These are phyloP conservation scores for Dioctria rufipes DNA, from an alignment of 2,888 invertebrate species.

Conservation along the genomic window DNA sequence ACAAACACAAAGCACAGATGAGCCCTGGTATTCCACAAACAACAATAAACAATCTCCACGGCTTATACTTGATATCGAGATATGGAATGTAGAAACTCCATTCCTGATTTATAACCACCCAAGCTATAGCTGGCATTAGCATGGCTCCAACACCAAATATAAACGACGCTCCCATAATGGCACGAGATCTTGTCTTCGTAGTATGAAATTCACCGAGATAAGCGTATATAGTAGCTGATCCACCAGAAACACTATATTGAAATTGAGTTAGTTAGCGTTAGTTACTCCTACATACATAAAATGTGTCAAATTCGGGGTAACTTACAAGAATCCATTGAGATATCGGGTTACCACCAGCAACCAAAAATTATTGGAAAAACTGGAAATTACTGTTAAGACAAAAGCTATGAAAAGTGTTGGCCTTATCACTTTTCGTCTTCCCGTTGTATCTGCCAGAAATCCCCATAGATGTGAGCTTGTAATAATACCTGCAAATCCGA, in stretches of 20 bases:
- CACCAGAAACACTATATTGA: conserved; percentile 68
- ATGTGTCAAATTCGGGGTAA: conserved; percentile 45
- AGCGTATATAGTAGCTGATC: conserved; percentile 73
- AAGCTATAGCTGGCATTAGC: conserved; percentile 67
- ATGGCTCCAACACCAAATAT: conserved; percentile 68
- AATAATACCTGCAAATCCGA: conserved; percentile 72
- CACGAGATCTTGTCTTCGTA: conserved; percentile 70
- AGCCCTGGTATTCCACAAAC: conserved; percentile 67
- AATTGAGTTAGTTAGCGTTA: not conserved
- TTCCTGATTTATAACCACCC: conserved; percentile 67
- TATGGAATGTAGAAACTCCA: conserved; percentile 65
- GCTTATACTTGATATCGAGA: conserved; percentile 65
- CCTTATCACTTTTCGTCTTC: conserved; percentile 72
- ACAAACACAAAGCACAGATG: conserved; percentile 64
- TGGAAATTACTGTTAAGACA: conserved; percentile 71
- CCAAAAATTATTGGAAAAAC: conserved; percentile 72
- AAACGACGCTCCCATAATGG: conserved; percentile 67
- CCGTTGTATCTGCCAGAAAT: conserved; percentile 73
- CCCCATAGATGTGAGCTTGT: conserved; percentile 75
- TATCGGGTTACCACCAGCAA: conserved; percentile 72
- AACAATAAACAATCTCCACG: conserved; percentile 68
- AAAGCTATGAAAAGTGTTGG: conserved; percentile 72
- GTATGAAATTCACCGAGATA: conserved; percentile 74
- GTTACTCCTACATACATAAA: not conserved
- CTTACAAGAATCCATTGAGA: conserved; percentile 74